phyloP scores from a whole-genome alignment of 2,888 invertebrate species.

The Tipula vernalis region DNA sequence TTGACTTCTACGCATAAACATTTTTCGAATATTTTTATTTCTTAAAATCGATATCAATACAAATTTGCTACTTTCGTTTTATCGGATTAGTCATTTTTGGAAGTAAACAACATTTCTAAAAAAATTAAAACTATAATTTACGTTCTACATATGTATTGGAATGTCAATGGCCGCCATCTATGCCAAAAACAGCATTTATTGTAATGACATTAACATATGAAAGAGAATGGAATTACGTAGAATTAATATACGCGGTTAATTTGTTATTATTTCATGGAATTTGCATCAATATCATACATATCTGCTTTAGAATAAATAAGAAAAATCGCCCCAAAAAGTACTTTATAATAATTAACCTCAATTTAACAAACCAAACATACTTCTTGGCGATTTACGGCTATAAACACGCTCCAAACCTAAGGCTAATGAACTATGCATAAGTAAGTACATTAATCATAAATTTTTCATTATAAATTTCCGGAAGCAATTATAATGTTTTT shows the following conservation, averaged over 20 bases:
- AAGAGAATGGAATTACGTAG: not conserved
- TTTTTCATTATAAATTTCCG: not conserved
- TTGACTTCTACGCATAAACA: not conserved
- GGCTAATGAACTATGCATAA: not conserved
- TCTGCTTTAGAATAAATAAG: not conserved
- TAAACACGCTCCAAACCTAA: not conserved
- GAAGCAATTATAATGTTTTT: not conserved
- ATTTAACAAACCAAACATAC: not conserved
- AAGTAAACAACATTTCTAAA: not conserved
- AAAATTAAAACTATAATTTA: not conserved
- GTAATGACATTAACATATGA: not conserved
- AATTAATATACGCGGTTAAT: not conserved
- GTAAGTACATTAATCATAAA: not conserved
- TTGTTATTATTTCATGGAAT: not conserved
- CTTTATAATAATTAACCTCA: not conserved
- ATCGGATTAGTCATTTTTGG: not conserved
- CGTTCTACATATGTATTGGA: not conserved
- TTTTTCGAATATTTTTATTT: not conserved
- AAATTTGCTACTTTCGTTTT: not conserved
- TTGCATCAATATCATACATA: not conserved
- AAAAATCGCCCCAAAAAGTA: not conserved
- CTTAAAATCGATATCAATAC: not conserved
- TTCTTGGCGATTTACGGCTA: not conserved
- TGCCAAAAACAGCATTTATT: not conserved
- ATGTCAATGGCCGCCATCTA: not conserved